These are phyloP conservation scores for Andrena bicolor DNA, from an alignment of 2,888 invertebrate species.

Conservation along the genomic window DNA sequence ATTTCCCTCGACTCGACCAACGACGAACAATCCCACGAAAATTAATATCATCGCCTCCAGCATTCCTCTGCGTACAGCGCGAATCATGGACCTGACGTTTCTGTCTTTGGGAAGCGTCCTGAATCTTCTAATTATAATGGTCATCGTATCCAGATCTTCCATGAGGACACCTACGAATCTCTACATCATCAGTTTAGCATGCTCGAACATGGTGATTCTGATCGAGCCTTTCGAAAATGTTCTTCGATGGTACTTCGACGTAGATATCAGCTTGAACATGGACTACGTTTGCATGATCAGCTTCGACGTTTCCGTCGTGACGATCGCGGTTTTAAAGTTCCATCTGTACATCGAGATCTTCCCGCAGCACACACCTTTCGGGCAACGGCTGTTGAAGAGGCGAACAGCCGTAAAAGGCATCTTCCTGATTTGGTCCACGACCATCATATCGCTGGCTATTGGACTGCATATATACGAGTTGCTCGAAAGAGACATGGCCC, in stretches of 20 bases:
- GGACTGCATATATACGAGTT: conserved; percentile 75
- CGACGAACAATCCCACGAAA: conserved; percentile 22
- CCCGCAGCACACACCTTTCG: conserved; percentile 40
- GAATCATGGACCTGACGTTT: conserved; percentile 45
- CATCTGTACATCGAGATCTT: conserved; percentile 74
- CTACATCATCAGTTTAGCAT: conserved; percentile 74
- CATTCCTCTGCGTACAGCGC: conserved; percentile 16
- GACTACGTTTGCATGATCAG: conserved; percentile 76
- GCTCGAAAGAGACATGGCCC: conserved; percentile 55
- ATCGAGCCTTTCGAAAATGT: conserved; percentile 73
- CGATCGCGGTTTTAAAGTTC: conserved; percentile 73
- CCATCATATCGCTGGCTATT: conserved; percentile 72
- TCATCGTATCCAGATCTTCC: conserved; percentile 32
- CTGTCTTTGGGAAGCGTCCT: conserved; percentile 32
- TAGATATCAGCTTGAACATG: conserved; percentile 70
- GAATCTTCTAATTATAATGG: conserved; percentile 45
- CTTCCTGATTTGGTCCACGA: conserved; percentile 72
- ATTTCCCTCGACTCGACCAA: rapidly evolving
- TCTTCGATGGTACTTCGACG: conserved; percentile 65
- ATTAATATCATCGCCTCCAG: conserved; percentile 51
- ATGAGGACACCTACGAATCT: conserved; percentile 69
- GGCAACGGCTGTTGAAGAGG: conserved; percentile 48
- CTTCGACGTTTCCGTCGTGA: conserved; percentile 75
- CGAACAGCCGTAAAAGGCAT: conserved; percentile 70
- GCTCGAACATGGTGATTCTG: conserved; percentile 75